A percentile compares a stretch with the other conserved stretches of the same genome.
Conservation (phyloP, 2,113 vertebrate genomes). For the Muntiacus reevesi region DNA sequence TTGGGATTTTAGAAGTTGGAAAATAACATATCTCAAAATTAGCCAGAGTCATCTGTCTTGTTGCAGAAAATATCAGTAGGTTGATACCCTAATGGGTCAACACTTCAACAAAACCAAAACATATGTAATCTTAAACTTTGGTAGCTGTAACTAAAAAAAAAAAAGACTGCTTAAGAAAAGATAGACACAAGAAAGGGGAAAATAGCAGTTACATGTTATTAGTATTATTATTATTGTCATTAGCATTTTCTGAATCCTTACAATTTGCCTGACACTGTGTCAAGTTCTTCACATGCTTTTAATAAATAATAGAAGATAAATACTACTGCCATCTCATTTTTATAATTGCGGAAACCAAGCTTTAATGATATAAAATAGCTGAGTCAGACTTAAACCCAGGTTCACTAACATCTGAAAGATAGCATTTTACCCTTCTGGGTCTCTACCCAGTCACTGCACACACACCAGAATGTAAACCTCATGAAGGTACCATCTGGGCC, state of each 20-base stretch:
- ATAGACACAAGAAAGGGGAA: not conserved
- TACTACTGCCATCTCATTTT: not conserved
- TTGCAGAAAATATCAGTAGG: not conserved
- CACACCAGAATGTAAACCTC: not conserved
- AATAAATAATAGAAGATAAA: not conserved
- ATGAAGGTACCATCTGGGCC: not conserved
- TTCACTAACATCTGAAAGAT: not conserved
- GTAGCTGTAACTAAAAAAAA: not conserved
- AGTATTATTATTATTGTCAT: not conserved
- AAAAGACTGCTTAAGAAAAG: not conserved
- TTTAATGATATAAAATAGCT: not conserved
- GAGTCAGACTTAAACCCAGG: not conserved
- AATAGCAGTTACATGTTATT: not conserved
- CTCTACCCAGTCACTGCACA: not conserved
- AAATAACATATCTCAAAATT: constrained; percentile 28
- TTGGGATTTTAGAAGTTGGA: constrained; percentile 8
- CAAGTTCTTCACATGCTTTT: not conserved
- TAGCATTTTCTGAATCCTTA: not conserved
- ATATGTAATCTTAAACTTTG: not conserved
- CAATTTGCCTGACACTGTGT: not conserved
- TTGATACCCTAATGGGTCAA: not conserved
- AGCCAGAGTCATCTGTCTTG: not conserved
- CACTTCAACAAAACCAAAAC: not conserved
- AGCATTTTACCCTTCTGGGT: not conserved
- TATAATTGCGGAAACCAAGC: not conserved